Percentiles rank a stretch among this genome's conserved stretches.
phyloP scores from a whole-genome alignment of 2,888 invertebrate genomes.

The Tryphoninae sp. region DNA sequence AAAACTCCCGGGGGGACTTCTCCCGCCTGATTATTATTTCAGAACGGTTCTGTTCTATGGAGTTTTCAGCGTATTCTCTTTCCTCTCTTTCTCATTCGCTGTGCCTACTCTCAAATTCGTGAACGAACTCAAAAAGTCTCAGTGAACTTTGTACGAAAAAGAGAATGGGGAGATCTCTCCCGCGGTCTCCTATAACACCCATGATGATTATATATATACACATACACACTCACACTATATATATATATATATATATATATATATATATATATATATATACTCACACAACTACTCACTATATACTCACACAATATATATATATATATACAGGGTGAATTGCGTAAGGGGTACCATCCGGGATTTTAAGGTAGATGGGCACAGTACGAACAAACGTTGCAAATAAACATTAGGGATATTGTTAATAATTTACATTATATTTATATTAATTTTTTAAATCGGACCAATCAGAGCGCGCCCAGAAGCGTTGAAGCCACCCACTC shows the following conservation, averaged over 20 bases:
- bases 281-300: no score
- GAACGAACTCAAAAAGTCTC: slow-evolving; percentile 51
- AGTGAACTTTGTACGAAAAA: slow-evolving; percentile 49
- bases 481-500: no score
- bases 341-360: no score
- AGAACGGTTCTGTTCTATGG: slow-evolving; percentile 28
- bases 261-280: no score
- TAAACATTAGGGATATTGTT: no score
- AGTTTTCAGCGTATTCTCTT: not conserved
- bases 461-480: no score
- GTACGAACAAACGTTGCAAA: no score
- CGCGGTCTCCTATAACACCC: slow-evolving; percentile 25
- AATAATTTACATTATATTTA: no score
- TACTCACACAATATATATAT: no score
- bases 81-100: slow-evolving; percentile 2
- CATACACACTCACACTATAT: not conserved
- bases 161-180: slow-evolving; percentile 15
- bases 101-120: slow-evolving; percentile 46
- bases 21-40: slow-evolving; percentile 62
- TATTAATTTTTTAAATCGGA: no score
- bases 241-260: not conserved
- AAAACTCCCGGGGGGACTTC: slow-evolving; percentile 46
- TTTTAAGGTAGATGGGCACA: no score
- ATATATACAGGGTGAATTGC: no score
- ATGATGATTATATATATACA: not conserved